Evolutionary conservation across 1,140 invertebrate genomes (phyloP), one percentile per base, ranked within the genome.

Genomic region (Ceratosolen fusciceps): DNA sequence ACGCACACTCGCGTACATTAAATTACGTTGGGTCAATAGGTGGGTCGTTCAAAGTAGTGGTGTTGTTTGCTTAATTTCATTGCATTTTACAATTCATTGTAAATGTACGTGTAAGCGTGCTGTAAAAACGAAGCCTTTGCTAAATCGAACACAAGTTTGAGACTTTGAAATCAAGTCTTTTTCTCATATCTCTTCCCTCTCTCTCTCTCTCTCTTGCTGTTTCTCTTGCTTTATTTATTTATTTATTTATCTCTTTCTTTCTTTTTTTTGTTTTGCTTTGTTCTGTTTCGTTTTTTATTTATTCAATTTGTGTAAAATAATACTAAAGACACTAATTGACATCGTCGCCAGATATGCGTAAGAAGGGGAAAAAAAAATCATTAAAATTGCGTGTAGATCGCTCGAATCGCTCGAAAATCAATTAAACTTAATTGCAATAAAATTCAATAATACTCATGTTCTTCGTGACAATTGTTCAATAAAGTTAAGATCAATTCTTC

Each of bases 261-360:
- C 1, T 67, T 26, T 70, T n/a, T n/a, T 74, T 24, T n/a, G 52
- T 67, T 54, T 3, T 24, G n/a, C n/a, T n/a, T n/a, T n/a, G n/a
- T n/a, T n/a, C n/a, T n/a, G n/a, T 47, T 47, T 47, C 16, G 43
- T 47, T 9, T 47, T 47, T 47, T 16, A 47, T 47, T 47, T 9
- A 7, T 52, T 52, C 14, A 52, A 74, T 58, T 74, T 19, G 24
- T 43, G 47, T 75, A 58, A 75, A 75, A 80, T 80, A 80, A 80
- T 80, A 80, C 65, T 80, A 75, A 70, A 80, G 0, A 70, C 29
- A 75, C 52, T 80, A 80, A 80, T 80, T 80, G 78, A 80, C 78
- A 75, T 75, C 67, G 52, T 75, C 62, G 62, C 54, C 78, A 49
- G 78, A 80, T 80, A 75, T 80, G 73, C 72, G 75, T 52, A 74